Evolutionary conservation across 1,140 invertebrate species (phyloP).

Genomic region (Vollenhovia emeryi): DNA sequence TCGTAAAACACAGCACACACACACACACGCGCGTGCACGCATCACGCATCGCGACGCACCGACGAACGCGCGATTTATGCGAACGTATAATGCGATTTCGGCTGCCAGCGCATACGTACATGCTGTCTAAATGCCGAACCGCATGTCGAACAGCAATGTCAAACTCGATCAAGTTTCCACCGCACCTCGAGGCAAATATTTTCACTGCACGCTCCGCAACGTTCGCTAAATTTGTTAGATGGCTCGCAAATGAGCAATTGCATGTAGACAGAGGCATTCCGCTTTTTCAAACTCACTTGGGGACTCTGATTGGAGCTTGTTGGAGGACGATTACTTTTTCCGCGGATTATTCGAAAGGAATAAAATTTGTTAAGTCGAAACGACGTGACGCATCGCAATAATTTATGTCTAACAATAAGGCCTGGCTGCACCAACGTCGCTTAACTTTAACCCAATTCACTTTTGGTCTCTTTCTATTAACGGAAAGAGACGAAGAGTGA

Average conservation of each 20-base stretch:
- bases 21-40: background rate
- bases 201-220: slow-evolving; percentile 18
- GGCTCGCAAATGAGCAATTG: background rate
- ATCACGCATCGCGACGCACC: slow-evolving; percentile 29
- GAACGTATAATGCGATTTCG: slow-evolving; percentile 48
- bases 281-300: background rate
- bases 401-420: no score
- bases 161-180: slow-evolving; percentile 38
- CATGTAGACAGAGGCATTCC: background rate
- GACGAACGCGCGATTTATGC: slow-evolving; percentile 52
- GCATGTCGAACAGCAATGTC: slow-evolving; percentile 54
- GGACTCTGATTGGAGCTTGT: background rate
- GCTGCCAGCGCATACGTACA: slow-evolving; percentile 29
- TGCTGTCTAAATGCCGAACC: slow-evolving; percentile 46
- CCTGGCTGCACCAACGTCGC: no score
- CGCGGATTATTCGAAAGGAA: background rate
- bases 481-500: no score
- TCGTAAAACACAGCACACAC: slow-evolving; percentile 44
- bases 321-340: background rate
- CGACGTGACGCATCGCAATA: no score
- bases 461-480: no score
- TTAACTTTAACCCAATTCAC: no score
- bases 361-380: background rate
- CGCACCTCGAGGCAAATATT: slow-evolving; percentile 40
- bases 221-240: slow-evolving; percentile 19